These are phyloP conservation scores for zebrafish (Danio rerio) DNA, from an alignment of 2,113 vertebrate species.

Conservation along the genomic window GRCz12tu NC_133187.1:29053001-29053500, in stretches of 20 bases:
- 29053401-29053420: neutral
- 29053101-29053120: too few species aligned
- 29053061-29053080: too few species aligned
- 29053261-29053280: neutral
- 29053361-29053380: constrained; percentile 29
- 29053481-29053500: too few species aligned
- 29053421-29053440: neutral
- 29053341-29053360: constrained; percentile 66
- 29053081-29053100: too few species aligned
- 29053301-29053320: neutral
- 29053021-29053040: too few species aligned
- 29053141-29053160: too few species aligned
- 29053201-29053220: neutral
- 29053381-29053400: neutral
- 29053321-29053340: constrained; percentile 68
- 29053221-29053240: neutral
- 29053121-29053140: too few species aligned
- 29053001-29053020: too few species aligned
- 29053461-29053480: neutral
- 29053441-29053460: neutral
- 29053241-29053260: constrained; percentile 7
- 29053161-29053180: constrained; percentile 10
- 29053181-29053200: neutral
- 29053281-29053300: neutral
- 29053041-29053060: too few species aligned